phyloP scores from a whole-genome alignment of 2,888 invertebrate species.

The Lasioglossum lativentre region DNA sequence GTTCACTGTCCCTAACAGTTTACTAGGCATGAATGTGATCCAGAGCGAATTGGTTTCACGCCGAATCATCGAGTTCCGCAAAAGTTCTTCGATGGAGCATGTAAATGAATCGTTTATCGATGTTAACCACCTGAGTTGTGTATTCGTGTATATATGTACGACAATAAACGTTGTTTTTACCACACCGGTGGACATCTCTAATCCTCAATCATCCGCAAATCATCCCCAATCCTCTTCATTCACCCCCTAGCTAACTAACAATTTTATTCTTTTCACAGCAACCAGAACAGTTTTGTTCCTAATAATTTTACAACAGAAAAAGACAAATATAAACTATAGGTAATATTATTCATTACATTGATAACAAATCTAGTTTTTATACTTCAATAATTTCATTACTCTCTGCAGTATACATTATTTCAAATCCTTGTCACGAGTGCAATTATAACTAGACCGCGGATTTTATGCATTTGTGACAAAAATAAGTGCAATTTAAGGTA shows the following conservation, averaged over 20 bases:
- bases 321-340: too few species aligned
- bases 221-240: neutral
- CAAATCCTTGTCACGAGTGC: too few species aligned
- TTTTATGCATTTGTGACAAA: too few species aligned
- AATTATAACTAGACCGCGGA: too few species aligned
- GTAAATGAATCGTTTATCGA: conserved; percentile 51
- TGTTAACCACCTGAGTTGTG: conserved; percentile 54
- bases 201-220: neutral
- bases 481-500: too few species aligned
- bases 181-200: conserved; percentile 7
- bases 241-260: neutral
- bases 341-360: neutral
- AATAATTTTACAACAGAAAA: too few species aligned
- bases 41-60: neutral
- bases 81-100: conserved; percentile 22
- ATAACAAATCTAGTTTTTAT: neutral
- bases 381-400: neutral
- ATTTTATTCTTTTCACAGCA: neutral
- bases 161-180: conserved; percentile 75
- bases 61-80: neutral
- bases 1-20: neutral
- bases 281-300: neutral
- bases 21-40: neutral
- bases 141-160: conserved; percentile 70
- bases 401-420: too few species aligned